Evolutionary conservation across 64 coral and sea anemone genomes (phyloP).

Genomic region (Pocillopora verrucosa): DNA sequence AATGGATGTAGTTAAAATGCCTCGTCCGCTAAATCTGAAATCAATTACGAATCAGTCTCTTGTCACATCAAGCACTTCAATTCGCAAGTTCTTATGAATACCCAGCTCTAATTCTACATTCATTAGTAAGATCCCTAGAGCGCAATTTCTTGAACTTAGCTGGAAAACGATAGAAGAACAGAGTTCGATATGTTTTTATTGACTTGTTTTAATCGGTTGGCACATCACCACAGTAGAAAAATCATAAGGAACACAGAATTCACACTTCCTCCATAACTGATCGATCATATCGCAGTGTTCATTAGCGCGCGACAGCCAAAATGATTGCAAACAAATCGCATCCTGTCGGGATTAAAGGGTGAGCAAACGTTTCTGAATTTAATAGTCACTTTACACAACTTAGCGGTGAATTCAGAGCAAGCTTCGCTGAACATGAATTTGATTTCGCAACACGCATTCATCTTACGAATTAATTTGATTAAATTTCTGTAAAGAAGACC

Average conservation of each 20-base stretch:
- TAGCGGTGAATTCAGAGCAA: constrained; percentile 16
- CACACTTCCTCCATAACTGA: neutral
- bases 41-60: constrained; percentile 12
- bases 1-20: constrained; percentile 25
- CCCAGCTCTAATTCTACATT: constrained; percentile 24
- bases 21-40: constrained; percentile 23
- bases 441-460: constrained; percentile 30
- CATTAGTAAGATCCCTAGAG: neutral
- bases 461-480: constrained; percentile 64
- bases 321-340: constrained; percentile 46
- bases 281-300: constrained; percentile 21
- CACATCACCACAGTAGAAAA: neutral
- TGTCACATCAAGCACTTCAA: constrained; percentile 27
- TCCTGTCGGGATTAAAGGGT: constrained; percentile 24
- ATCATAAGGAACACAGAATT: neutral
- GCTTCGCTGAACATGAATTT: constrained; percentile 26
- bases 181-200: neutral
- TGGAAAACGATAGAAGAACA: neutral
- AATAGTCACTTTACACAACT: constrained; percentile 31
- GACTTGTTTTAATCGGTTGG: neutral
- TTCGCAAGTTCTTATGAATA: constrained; percentile 16
- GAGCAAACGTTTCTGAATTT: constrained; percentile 27
- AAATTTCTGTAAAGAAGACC: constrained; percentile 45
- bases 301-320: constrained; percentile 24
- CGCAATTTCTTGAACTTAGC: neutral